phyloP scores from a whole-genome alignment of 2,888 invertebrate genomes.

The Ernsta delagoae region DNA sequence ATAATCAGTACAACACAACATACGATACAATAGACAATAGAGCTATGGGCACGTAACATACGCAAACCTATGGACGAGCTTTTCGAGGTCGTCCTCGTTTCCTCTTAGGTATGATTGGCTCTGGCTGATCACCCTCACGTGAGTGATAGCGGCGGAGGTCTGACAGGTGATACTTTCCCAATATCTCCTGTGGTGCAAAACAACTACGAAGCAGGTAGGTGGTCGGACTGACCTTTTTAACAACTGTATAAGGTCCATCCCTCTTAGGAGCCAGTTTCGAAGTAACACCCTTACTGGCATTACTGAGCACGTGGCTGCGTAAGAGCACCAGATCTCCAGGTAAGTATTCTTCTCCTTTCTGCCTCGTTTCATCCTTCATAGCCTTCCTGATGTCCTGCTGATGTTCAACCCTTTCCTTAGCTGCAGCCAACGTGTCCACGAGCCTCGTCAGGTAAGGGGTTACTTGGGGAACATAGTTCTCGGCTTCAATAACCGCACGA shows the following conservation, averaged over 20 bases:
- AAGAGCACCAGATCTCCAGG: constrained; percentile 31
- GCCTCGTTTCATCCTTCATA: background rate
- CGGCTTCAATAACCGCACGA: too few species aligned
- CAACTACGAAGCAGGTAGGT: background rate
- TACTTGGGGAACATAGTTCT: constrained; percentile 41
- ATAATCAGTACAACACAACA: too few species aligned
- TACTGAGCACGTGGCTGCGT: constrained; percentile 21
- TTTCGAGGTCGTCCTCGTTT: background rate
- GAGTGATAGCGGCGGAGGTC: constrained; percentile 6
- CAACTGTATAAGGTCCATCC: constrained; percentile 28
- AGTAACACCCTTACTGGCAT: constrained; percentile 30
- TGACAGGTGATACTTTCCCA: constrained; percentile 9
- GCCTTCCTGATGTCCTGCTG: constrained; percentile 26
- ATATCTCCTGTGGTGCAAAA: background rate
- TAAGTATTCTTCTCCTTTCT: background rate
- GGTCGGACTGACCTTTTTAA: constrained; percentile 18
- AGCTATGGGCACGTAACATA: too few species aligned
- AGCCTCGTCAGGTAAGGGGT: constrained; percentile 39
- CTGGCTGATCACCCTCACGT: background rate
- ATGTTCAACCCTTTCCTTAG: background rate
- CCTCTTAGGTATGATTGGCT: constrained; percentile 36
- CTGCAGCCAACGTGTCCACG: constrained; percentile 24
- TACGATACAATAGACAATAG: too few species aligned
- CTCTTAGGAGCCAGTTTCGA: constrained; percentile 19
- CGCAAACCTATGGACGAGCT: background rate